A percentile compares a stretch with the other conserved stretches of the same genome.
Evolutionary conservation across 2,888 invertebrate species (phyloP).

Genomic region (Autographa pulchrina): DNA sequence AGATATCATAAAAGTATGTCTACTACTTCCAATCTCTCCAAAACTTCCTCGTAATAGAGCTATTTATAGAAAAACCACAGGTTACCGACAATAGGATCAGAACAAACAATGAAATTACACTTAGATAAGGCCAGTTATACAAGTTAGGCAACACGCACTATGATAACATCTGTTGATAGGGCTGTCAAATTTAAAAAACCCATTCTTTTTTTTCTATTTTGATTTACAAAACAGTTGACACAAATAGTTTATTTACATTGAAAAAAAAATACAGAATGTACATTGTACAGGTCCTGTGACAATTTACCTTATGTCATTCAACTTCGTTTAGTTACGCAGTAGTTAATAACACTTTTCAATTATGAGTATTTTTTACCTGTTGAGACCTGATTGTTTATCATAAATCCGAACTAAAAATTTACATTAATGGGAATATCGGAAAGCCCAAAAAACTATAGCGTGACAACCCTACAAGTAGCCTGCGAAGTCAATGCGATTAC

Average conservation of each 20-base stretch:
- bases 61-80: conserved; percentile 32
- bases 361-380: too few relatives aligned
- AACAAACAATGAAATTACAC: conserved; percentile 62
- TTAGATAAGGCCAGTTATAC: conserved; percentile 42
- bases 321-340: too few relatives aligned
- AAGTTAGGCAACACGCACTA: conserved; percentile 48
- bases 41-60: conserved; percentile 26
- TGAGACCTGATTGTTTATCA: too few relatives aligned
- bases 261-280: too few relatives aligned
- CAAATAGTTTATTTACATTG: not conserved
- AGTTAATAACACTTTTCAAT: too few relatives aligned
- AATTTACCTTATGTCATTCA: too few relatives aligned
- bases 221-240: not conserved
- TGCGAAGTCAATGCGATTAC: conserved; percentile 74
- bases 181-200: not conserved
- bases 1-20: too few relatives aligned
- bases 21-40: not conserved
- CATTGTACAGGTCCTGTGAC: too few relatives aligned
- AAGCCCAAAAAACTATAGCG: not conserved
- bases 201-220: not conserved
- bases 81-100: conserved; percentile 25
- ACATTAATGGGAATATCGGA: not conserved
- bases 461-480: not conserved
- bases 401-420: too few relatives aligned
- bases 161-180: conserved; percentile 49